These are phyloP conservation scores for Biston stratarius DNA, from an alignment of 2,888 invertebrate species.

Conservation along the genomic window DNA sequence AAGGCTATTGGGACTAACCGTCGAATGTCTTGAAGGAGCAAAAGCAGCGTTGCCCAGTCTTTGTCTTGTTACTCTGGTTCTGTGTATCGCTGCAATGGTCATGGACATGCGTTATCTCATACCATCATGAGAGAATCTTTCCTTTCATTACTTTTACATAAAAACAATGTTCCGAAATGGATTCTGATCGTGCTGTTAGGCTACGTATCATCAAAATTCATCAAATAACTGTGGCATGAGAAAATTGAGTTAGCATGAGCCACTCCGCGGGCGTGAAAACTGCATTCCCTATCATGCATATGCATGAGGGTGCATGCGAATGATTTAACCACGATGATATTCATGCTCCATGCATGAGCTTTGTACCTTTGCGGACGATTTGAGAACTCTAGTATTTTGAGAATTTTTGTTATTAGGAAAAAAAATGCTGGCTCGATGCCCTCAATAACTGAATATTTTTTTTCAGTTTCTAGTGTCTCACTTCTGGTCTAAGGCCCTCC, in stretches of 20 bases:
- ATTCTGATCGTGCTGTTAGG: neutral
- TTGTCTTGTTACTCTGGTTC: too few relatives aligned
- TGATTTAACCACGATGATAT: slow-evolving; percentile 10
- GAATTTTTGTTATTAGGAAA: neutral
- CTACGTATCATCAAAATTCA: slow-evolving; percentile 8
- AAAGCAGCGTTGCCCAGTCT: too few relatives aligned
- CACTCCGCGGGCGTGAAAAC: slow-evolving; percentile 18
- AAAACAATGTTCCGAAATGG: neutral
- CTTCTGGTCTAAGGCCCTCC: too few relatives aligned
- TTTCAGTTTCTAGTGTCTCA: too few relatives aligned
- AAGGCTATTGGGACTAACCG: too few relatives aligned
- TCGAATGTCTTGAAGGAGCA: too few relatives aligned
- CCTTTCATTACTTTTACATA: neutral
- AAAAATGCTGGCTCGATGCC: too few relatives aligned
- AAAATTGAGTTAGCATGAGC: slow-evolving; percentile 11
- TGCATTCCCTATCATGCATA: slow-evolving; percentile 20
- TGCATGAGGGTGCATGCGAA: slow-evolving; percentile 6
- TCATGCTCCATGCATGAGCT: slow-evolving; percentile 14
- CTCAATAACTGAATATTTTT: too few relatives aligned
- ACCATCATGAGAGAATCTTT: neutral
- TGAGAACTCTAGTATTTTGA: neutral
- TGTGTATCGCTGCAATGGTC: too few relatives aligned
- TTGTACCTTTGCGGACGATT: neutral
- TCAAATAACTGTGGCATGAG: slow-evolving; percentile 3
- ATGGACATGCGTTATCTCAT: too few relatives aligned